These are phyloP conservation scores for Sarcophaga caerulescens DNA, from an alignment of 2,888 invertebrate species.

Conservation along the genomic window DNA sequence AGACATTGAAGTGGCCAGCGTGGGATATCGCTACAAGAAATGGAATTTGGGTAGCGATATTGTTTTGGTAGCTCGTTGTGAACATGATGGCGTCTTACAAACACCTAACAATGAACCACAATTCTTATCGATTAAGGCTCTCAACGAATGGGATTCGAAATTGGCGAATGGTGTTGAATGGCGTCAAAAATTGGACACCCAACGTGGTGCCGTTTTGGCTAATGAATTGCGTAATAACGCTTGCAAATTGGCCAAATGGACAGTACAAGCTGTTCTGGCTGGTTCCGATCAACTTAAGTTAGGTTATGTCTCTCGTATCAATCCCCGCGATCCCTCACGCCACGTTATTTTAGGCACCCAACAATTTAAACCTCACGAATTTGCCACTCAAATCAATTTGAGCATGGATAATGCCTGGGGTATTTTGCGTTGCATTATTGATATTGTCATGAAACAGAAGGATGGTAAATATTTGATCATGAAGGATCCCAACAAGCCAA, in stretches of 20 bases:
- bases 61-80: constrained; percentile 95
- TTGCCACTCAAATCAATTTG: constrained; percentile 98
- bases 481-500: constrained; percentile 99
- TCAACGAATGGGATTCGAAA: constrained; percentile 99
- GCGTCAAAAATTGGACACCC: constrained; percentile 98
- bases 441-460: constrained; percentile 97
- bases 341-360: constrained; percentile 98
- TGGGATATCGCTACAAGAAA: constrained; percentile 97
- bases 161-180: constrained; percentile 98
- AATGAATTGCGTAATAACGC: constrained; percentile 99
- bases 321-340: constrained; percentile 95
- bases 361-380: constrained; percentile 99
- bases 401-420: constrained; percentile 99
- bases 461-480: constrained; percentile 98
- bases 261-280: constrained; percentile 95
- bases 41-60: constrained; percentile 98
- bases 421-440: constrained; percentile 97
- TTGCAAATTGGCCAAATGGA: constrained; percentile 99
- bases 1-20: constrained; percentile 95
- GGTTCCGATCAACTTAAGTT: constrained; percentile 99
- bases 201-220: constrained; percentile 98
- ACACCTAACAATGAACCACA: constrained; percentile 94
- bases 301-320: constrained; percentile 98
- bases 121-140: constrained; percentile 96
- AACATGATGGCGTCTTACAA: constrained; percentile 96